Conservation (phyloP, 2,797 vertebrate genomes). For the Myripristis murdjan region DNA sequence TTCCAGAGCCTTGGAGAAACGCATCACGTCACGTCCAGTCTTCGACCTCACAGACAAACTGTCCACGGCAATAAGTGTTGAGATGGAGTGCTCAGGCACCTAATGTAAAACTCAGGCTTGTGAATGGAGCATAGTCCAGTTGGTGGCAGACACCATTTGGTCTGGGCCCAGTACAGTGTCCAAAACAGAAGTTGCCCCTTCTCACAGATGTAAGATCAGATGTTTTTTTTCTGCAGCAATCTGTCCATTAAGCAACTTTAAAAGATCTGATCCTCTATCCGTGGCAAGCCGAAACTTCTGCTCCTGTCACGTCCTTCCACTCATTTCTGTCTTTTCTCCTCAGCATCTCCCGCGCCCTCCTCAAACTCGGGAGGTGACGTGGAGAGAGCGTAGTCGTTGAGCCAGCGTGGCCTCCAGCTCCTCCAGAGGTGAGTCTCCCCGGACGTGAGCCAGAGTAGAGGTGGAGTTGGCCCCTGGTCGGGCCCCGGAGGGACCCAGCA, state of each 20-base stretch:
- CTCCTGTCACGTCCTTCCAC: constrained; percentile 20
- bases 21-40: constrained; percentile 19
- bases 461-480: constrained; percentile 85
- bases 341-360: constrained; percentile 23
- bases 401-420: constrained; percentile 92
- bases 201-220: constrained; percentile 28
- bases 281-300: constrained; percentile 12
- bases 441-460: constrained; percentile 62
- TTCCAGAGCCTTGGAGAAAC: constrained; percentile 65
- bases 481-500: constrained; percentile 86
- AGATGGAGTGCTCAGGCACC: constrained; percentile 13
- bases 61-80: constrained; percentile 23
- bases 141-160: constrained; percentile 24
- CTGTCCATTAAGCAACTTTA: constrained; percentile 4
- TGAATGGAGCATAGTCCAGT: constrained; percentile 28
- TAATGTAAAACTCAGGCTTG: constrained; percentile 30
- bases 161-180: constrained; percentile 15
- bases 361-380: constrained; percentile 93
- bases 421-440: constrained; percentile 88
- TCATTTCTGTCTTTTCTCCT: constrained; percentile 32
- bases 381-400: constrained; percentile 90
- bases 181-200: constrained; percentile 13
- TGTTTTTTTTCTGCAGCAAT: constrained; percentile 9
- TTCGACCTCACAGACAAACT: constrained; percentile 27
- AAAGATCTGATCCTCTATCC: constrained; percentile 38